phyloP scores from a whole-genome alignment of 2,888 invertebrate species.

The Drosophila infuscata region DNA sequence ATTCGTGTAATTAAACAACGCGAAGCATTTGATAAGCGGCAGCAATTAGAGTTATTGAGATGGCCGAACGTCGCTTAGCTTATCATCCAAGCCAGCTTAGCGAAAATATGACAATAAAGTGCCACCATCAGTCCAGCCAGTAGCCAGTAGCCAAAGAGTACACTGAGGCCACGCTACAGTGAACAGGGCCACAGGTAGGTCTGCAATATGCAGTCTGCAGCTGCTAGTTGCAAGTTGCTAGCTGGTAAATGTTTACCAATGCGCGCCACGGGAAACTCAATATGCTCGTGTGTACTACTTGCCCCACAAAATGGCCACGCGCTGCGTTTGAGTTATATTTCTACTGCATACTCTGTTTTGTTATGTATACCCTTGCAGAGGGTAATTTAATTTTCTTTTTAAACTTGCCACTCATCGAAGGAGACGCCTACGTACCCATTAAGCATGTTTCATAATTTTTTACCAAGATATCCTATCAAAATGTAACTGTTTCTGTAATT shows the following conservation, averaged over 20 bases:
- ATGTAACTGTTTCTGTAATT: background rate
- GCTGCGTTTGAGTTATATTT: slow-evolving; percentile 50
- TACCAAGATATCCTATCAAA: background rate
- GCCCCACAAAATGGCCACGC: slow-evolving; percentile 59
- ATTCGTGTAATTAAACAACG: slow-evolving; percentile 69
- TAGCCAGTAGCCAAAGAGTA: background rate
- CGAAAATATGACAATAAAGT: slow-evolving; percentile 58
- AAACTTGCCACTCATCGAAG: background rate
- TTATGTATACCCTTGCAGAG: background rate
- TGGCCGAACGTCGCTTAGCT: slow-evolving; percentile 54
- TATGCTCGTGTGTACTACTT: slow-evolving; percentile 49
- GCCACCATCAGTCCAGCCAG: slow-evolving; percentile 1
- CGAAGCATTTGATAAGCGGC: slow-evolving; percentile 59
- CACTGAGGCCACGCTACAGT: slow-evolving; percentile 31
- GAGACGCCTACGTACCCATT: background rate
- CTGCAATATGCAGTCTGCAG: background rate
- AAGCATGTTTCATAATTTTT: background rate
- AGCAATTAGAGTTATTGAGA: slow-evolving; percentile 73
- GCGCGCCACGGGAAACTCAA: slow-evolving; percentile 76
- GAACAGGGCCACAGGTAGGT: slow-evolving; percentile 26
- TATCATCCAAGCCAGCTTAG: slow-evolving; percentile 52
- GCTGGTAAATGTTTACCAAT: slow-evolving; percentile 67
- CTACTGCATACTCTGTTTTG: slow-evolving; percentile 1
- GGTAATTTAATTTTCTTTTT: slow-evolving; percentile 15
- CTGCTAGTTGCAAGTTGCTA: too few species aligned